phyloP scores from a whole-genome alignment of 2,113 vertebrate genomes.

The Bufo bufo region DNA sequence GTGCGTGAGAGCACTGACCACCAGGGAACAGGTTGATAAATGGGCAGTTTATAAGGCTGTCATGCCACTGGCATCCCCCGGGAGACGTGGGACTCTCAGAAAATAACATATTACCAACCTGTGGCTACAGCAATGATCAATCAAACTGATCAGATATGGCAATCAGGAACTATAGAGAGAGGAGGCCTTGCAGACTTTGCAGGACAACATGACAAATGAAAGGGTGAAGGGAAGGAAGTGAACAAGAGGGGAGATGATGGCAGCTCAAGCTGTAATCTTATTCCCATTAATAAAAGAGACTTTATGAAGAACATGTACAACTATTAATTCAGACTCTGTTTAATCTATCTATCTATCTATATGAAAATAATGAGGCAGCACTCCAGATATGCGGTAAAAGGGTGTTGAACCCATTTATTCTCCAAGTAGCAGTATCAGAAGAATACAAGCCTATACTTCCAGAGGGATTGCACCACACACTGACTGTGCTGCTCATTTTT shows the following conservation, averaged over 20 bases:
- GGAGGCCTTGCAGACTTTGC: constrained; percentile 63
- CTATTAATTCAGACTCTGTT: neutral
- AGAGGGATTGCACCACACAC: too few species aligned
- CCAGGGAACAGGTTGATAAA: constrained; percentile 88
- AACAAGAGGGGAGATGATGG: neutral
- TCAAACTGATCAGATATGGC: constrained; percentile 90
- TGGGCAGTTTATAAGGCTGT: constrained; percentile 91
- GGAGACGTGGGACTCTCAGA: constrained; percentile 82
- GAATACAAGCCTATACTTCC: too few species aligned
- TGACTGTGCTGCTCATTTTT: too few species aligned
- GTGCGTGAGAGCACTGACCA: constrained; percentile 64
- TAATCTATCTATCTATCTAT: neutral
- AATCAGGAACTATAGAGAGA: constrained; percentile 80
- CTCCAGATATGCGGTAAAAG: too few species aligned
- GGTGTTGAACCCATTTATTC: too few species aligned
- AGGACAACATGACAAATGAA: constrained; percentile 63
- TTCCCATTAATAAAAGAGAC: constrained; percentile 7
- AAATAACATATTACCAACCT: constrained; percentile 91
- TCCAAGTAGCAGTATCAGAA: too few species aligned
- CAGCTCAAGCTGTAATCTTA: neutral
- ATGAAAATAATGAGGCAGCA: neutral
- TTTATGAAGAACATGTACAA: neutral
- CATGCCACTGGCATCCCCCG: constrained; percentile 79
- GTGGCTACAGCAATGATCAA: constrained; percentile 86
- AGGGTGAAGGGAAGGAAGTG: constrained; percentile 59